phyloP scores from a whole-genome alignment of 2,113 vertebrate genomes.

The Hiodon alosoides region DNA sequence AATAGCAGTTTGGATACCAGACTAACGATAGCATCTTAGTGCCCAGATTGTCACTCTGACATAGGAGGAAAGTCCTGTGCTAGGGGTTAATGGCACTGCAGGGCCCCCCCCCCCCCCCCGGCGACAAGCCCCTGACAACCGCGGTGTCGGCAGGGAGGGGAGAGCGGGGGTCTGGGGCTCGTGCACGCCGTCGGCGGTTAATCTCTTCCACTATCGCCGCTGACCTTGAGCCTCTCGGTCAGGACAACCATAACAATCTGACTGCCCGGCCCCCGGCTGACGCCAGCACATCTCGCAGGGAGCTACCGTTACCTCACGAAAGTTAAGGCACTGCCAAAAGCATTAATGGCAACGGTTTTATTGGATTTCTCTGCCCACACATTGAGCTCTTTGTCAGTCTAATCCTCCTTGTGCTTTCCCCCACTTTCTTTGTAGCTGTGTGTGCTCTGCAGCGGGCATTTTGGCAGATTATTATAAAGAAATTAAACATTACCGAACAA shows the following conservation, averaged over 20 bases:
- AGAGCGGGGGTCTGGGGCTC: neutral
- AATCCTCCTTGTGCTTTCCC: neutral
- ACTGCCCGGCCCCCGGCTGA: constrained; percentile 41
- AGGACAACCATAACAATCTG: neutral
- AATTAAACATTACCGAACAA: too few relatives aligned
- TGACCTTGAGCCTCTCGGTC: constrained; percentile 18
- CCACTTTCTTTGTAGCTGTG: neutral
- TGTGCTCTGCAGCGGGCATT: constrained; percentile 13
- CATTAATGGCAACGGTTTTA: constrained; percentile 42
- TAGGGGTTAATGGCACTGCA: neutral
- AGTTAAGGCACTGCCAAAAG: constrained; percentile 49
- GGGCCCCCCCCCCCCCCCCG: neutral
- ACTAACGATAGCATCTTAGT: too few relatives aligned
- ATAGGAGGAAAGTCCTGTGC: neutral
- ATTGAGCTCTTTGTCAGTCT: constrained; percentile 24
- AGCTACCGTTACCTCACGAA: constrained; percentile 21
- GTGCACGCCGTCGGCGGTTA: neutral
- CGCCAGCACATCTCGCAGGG: constrained; percentile 52
- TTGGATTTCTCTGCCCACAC: constrained; percentile 32
- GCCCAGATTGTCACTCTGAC: too few relatives aligned
- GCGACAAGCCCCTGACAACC: neutral
- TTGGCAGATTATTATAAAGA: constrained; percentile 36
- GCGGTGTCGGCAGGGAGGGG: neutral
- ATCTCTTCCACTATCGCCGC: neutral
- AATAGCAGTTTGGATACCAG: too few relatives aligned